These are phyloP conservation scores for Euproctis similis DNA, from an alignment of 2,888 invertebrate genomes.

Conservation along the genomic window DNA sequence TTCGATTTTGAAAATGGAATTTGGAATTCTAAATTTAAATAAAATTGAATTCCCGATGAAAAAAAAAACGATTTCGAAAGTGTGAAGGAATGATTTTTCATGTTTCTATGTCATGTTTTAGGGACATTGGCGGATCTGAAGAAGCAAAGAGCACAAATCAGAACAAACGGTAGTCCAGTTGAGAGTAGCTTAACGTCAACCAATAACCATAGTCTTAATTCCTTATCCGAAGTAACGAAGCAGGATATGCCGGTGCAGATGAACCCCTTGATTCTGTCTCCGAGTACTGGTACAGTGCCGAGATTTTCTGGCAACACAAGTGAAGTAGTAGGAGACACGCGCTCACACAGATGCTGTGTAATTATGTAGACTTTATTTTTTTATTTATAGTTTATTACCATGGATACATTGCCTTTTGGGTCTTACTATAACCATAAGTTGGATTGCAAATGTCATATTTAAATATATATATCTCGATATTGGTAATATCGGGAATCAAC, in stretches of 20 bases:
- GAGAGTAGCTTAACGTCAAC: slow-evolving; percentile 60
- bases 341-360: slow-evolving; percentile 82
- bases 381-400: too few species aligned
- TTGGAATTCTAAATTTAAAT: too few species aligned
- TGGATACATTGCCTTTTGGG: too few species aligned
- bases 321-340: slow-evolving; percentile 84
- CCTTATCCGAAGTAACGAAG: slow-evolving; percentile 55
- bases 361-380: slow-evolving; percentile 80
- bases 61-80: too few species aligned
- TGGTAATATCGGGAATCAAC: too few species aligned
- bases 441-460: too few species aligned
- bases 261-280: slow-evolving; percentile 61
- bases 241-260: slow-evolving; percentile 63
- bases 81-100: too few species aligned
- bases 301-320: slow-evolving; percentile 85
- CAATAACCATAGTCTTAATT: slow-evolving; percentile 62
- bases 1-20: too few species aligned
- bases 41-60: too few species aligned
- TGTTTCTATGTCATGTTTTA: slow-evolving; percentile 32
- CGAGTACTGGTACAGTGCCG: slow-evolving; percentile 60
- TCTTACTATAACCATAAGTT: too few species aligned
- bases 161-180: slow-evolving; percentile 78
- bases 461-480: too few species aligned
- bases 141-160: slow-evolving; percentile 90
- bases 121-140: slow-evolving; percentile 94